Base-by-base conservation (phyloP, 2,797 vertebrate species). In the Manis javanica region DNA sequence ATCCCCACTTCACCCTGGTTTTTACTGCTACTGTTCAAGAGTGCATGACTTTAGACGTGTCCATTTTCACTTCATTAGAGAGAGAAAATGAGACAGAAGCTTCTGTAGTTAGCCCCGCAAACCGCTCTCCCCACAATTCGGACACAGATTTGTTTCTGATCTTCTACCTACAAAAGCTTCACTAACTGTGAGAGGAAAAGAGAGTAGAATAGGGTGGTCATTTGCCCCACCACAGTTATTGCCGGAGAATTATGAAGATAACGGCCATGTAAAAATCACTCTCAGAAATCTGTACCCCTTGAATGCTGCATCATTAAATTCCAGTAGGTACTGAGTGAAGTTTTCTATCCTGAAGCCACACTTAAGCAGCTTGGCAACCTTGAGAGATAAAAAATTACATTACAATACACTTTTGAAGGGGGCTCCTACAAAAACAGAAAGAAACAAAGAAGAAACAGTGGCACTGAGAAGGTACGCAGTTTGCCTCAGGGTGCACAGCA, bases 301-400 rank as follows among this genome's bases (percentile, higher is more conserved):
- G 19, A 85, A 91, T 51, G 29, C 31, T 8, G 5, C 19, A 12
- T 23, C 7, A 4, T 59, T 90, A 72, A 78, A 79, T 79, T 83
- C 69, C 57, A 69, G 53, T 18, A 23, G 2, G 19, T 29, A 68
- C 64, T 71, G 21, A 13, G 31, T 37, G n/a, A 84, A 46, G 61
- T 75, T 82, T 90, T 15, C 13, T 68, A 68, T 55, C 49, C 75
- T 51, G 49, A 68, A 59, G 55, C 11, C 15, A 61, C 13, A 68
- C 57, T 96, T 57, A 84, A 29, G 53, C 26, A 57, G 51, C 69
- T 83, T 37, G 59, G 61, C 79, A 66, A 77, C n/a, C 75, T 68
- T 3, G 90, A 72, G n/a, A 96, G 93, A 59, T 34, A 83, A 79
- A 66, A 93, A 85, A 88, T 59, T 77, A 90, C 37, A 42, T 31